Evolutionary conservation across 2,888 invertebrate species (phyloP).

Genomic region (Hydrotaea diabolus): DNA sequence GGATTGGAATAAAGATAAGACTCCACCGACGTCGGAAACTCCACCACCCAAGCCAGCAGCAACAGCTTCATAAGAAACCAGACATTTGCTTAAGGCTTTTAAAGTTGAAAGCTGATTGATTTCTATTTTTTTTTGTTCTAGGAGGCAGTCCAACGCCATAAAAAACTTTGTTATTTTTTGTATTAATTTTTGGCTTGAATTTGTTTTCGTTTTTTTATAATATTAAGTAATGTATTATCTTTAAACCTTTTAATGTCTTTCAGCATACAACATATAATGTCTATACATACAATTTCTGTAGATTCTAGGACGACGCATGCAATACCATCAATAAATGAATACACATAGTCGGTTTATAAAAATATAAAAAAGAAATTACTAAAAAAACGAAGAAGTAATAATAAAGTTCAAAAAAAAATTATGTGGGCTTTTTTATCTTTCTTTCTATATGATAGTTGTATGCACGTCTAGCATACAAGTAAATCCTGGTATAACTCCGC

Average conservation of each 20-base stretch:
- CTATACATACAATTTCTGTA: slow-evolving; percentile 10
- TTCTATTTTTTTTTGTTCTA: not conserved
- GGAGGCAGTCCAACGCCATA: not conserved
- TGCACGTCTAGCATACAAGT: no score
- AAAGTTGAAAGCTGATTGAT: not conserved
- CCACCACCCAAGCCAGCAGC: slow-evolving; percentile 73
- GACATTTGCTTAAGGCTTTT: not conserved
- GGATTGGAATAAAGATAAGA: slow-evolving; percentile 93
- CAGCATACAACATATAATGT: no score
- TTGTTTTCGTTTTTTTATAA: slow-evolving; percentile 22
- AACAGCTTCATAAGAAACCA: slow-evolving; percentile 60
- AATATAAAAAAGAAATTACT: not conserved
- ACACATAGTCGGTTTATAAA: not conserved
- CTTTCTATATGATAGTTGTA: no score
- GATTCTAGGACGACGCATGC: no score
- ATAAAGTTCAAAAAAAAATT: slow-evolving; percentile 21
- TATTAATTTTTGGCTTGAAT: slow-evolving; percentile 3
- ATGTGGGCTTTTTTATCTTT: not conserved
- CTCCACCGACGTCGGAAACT: slow-evolving; percentile 67
- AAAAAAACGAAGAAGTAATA: not conserved
- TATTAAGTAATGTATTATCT: slow-evolving; percentile 21
- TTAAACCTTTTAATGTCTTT: slow-evolving; percentile 1
- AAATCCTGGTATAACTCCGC: no score
- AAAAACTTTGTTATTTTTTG: slow-evolving; percentile 19
- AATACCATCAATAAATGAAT: not conserved